phyloP scores from a whole-genome alignment of 2,113 vertebrate genomes.

The Anarhynchus alexandrinus region DNA sequence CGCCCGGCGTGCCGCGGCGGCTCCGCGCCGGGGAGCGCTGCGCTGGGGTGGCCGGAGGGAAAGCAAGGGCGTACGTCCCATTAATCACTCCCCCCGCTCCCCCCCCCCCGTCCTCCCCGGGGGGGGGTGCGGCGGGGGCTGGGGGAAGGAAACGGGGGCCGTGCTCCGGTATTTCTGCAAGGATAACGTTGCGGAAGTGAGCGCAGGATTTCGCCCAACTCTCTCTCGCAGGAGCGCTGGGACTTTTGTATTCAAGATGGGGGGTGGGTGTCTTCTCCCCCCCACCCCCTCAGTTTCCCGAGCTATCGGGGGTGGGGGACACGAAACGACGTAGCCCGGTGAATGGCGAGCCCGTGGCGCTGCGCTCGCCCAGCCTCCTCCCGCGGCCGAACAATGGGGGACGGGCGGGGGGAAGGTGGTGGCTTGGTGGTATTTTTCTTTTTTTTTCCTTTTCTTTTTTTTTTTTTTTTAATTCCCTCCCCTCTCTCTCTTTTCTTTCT shows the following conservation, averaged over 20 bases:
- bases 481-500: not conserved
- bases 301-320: not conserved
- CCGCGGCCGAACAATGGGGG: constrained; percentile 28
- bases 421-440: not conserved
- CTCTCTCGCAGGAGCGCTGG: not conserved
- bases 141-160: not conserved
- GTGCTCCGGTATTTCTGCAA: not conserved
- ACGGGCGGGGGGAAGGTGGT: not conserved
- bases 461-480: rapidly evolving
- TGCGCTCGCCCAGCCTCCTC: constrained; percentile 31
- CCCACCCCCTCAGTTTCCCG: not conserved
- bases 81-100: not conserved
- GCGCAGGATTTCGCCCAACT: not conserved
- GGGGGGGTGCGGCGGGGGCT: not conserved
- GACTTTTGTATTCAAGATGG: not conserved
- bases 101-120: too few relatives aligned
- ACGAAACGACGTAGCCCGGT: not conserved
- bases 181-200: constrained; percentile 9
- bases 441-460: not conserved
- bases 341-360: constrained; percentile 15
- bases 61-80: not conserved
- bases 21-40: not conserved
- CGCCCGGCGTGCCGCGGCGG: not conserved
- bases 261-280: not conserved
- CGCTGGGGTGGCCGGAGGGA: not conserved